phyloP scores from a whole-genome alignment of 2,888 invertebrate genomes.

The Rhaphigaster nebulosa region DNA sequence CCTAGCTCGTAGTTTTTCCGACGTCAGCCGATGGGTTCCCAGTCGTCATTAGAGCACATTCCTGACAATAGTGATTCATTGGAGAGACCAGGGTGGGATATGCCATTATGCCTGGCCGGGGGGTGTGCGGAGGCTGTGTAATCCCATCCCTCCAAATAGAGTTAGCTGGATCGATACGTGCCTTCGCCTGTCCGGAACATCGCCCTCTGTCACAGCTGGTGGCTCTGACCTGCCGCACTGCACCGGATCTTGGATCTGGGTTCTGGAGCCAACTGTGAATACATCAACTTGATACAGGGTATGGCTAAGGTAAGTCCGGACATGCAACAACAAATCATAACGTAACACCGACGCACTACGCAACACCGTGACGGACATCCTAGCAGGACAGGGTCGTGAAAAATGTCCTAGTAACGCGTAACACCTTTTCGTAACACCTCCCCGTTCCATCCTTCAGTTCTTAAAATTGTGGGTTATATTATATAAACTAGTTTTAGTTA shows the following conservation, averaged over 20 bases:
- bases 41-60: background rate
- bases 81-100: background rate
- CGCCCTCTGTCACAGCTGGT: background rate
- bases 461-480: too few species aligned
- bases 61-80: conserved; percentile 8
- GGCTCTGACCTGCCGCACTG: background rate
- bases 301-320: background rate
- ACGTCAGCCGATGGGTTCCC: background rate
- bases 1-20: background rate
- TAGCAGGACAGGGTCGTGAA: too few species aligned
- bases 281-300: background rate
- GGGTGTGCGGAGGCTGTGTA: conserved; percentile 12
- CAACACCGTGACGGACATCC: too few species aligned
- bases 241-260: background rate
- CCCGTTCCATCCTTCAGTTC: too few species aligned
- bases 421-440: too few species aligned
- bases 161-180: conserved; percentile 22
- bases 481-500: too few species aligned
- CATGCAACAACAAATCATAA: too few species aligned
- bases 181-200: conserved; percentile 27
- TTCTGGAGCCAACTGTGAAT: background rate
- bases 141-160: conserved; percentile 13
- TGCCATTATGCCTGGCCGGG: background rate
- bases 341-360: too few species aligned
- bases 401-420: too few species aligned